These are phyloP conservation scores for Disparrhopalites patrizii DNA, from an alignment of 2,888 invertebrate species.

Conservation along the genomic window DNA sequence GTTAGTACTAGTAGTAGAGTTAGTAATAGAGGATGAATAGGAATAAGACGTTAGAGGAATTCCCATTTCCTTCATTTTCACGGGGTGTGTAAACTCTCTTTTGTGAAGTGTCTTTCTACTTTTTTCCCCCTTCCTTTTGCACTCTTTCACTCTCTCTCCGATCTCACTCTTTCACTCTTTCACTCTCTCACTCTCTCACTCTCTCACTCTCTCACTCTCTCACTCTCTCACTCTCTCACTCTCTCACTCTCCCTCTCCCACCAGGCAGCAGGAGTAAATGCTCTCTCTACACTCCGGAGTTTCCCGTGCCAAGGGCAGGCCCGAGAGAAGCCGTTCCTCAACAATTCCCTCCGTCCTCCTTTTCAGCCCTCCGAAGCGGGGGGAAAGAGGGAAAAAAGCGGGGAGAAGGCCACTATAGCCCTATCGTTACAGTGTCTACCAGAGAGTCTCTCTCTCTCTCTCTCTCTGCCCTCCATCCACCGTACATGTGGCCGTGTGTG, in stretches of 20 bases:
- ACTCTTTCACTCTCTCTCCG: no score
- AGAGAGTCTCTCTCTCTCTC: no score
- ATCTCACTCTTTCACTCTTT: no score
- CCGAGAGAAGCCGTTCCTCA: no score
- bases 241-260: not conserved
- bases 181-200: not conserved
- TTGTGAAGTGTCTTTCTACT: constrained; percentile 8
- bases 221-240: not conserved
- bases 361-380: no score
- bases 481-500: no score
- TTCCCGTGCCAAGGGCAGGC: not conserved
- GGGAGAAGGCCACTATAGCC: no score
- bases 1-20: not conserved
- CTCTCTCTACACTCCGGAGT: not conserved
- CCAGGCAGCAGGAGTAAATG: not conserved
- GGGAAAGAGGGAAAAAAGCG: no score
- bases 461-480: no score
- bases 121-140: not conserved
- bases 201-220: not conserved
- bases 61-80: constrained; percentile 25
- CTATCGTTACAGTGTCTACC: no score
- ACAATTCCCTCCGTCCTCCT: no score
- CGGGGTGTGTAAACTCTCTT: constrained; percentile 22
- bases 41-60: constrained; percentile 17
- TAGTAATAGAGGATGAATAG: constrained; percentile 1